Evolutionary conservation across 2,113 vertebrate species (phyloP), one percentile per base, ranked within the genome.

Genomic region (Trichomycterus rosablanca): DNA sequence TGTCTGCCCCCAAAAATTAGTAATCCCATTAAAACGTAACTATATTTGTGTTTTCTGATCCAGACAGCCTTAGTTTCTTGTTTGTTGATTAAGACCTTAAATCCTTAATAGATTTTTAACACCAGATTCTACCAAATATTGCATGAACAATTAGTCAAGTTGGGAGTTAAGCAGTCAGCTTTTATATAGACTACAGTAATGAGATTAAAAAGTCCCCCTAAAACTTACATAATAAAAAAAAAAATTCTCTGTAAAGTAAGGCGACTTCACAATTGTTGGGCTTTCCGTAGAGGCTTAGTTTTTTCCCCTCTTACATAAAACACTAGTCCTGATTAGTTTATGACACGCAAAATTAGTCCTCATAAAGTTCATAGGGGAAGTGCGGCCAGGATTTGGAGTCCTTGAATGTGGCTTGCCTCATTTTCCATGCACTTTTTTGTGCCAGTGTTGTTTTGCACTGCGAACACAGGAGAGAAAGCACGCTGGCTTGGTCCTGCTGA

Each of bases 401-500:
- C 72, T 46, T 82, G 77, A 82, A 77, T 68, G 64, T 71, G 71
- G 76, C 73, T 82, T 79, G 71, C n/a, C n/a, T n/a, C n/a, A n/a
- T 74, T 82, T 87, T 84, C 80, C 89, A 80, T 87, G 80, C 81
- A 76, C 77, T 65, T 73, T 48, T 69, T 32, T 75, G 59, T 67
- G 69, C 82, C 57, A 82, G 83, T 84, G 84, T 78, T 91, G 88
- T 91, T 88, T 76, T 82, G 83, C 76, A 75, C 79, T 18, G 81
- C 74, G 78, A 83, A 76, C 85, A 87, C 80, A 85, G 86, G 83
- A 84, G 88, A 89, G 82, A 85, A 76, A 80, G 83, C 63, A 59
- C 76, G 87, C 88, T 87, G 86, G 89, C 92, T 91, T 89, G 88
- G 88, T 90, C 93, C 92, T 60, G 86, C 86, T 87, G 92, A 90